Evolutionary conservation across 2,113 vertebrate genomes (phyloP).

Genomic region (Todiramphus chloris): DNA sequence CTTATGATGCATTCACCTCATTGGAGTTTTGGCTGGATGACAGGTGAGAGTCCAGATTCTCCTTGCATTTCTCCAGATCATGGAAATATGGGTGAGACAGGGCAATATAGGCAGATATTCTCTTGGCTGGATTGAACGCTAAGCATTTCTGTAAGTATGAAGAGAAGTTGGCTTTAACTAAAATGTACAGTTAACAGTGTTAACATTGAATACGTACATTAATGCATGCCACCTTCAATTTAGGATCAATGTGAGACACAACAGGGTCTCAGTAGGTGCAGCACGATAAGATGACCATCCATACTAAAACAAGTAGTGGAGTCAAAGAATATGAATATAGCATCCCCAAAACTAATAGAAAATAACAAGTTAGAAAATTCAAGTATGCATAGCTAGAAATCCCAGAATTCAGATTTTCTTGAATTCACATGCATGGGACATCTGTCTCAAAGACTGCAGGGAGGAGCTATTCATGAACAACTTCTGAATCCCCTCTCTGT

Average conservation of each 20-base stretch:
- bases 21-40: constrained; percentile 85
- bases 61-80: constrained; percentile 89
- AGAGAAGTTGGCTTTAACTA: constrained; percentile 32
- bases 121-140: constrained; percentile 92
- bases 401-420: neutral
- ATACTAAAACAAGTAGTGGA: neutral
- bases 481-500: neutral
- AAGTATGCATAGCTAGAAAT: neutral
- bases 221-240: neutral
- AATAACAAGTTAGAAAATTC: neutral
- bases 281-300: neutral
- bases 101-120: constrained; percentile 93
- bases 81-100: constrained; percentile 95
- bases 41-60: constrained; percentile 85
- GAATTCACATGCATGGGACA: neutral
- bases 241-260: neutral
- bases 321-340: neutral
- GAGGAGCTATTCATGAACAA: neutral
- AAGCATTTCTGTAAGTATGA: constrained; percentile 88
- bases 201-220: neutral
- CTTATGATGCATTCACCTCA: constrained; percentile 88
- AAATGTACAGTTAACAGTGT: neutral
- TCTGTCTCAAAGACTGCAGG: neutral
- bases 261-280: neutral
- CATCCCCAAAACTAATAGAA: neutral